These are phyloP conservation scores for Phylloscopus trochilus DNA, from an alignment of 2,113 vertebrate genomes.

Conservation along the genomic window DNA sequence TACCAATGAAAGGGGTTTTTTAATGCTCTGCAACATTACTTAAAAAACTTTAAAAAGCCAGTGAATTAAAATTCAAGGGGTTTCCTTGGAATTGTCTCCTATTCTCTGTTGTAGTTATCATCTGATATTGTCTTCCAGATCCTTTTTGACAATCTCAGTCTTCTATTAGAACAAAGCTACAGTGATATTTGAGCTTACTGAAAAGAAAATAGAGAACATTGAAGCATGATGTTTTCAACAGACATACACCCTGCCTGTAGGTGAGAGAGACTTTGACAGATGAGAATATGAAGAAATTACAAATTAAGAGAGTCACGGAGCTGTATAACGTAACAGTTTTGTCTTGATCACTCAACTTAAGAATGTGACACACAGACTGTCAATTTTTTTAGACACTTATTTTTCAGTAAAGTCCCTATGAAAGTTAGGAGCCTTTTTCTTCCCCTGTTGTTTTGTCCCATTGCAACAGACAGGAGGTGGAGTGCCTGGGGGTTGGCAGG, in stretches of 20 bases:
- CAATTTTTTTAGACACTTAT: not conserved
- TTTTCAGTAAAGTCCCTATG: not conserved
- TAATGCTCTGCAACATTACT: not conserved
- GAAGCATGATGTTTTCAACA: not conserved
- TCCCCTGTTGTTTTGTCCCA: fast-evolving
- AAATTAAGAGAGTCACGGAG: not conserved
- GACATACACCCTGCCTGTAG: not conserved
- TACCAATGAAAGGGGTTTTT: not conserved
- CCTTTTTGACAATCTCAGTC: not conserved
- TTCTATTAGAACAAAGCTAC: not conserved
- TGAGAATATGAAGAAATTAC: not conserved
- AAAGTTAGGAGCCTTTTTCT: not conserved
- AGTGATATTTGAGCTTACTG: not conserved
- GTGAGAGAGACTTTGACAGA: not conserved
- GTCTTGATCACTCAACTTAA: not conserved
- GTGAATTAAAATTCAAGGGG: not conserved
- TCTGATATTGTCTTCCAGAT: not conserved
- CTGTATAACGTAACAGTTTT: not conserved
- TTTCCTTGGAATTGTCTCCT: not conserved
- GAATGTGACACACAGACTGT: not conserved
- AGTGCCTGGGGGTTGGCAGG: fast-evolving
- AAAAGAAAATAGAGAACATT: not conserved
- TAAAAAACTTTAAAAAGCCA: not conserved
- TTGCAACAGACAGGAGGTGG: not conserved
- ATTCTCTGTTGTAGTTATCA: not conserved